phyloP scores from a whole-genome alignment of 1,140 invertebrate genomes.

The Lepeophtheirus salmonis region DNA sequence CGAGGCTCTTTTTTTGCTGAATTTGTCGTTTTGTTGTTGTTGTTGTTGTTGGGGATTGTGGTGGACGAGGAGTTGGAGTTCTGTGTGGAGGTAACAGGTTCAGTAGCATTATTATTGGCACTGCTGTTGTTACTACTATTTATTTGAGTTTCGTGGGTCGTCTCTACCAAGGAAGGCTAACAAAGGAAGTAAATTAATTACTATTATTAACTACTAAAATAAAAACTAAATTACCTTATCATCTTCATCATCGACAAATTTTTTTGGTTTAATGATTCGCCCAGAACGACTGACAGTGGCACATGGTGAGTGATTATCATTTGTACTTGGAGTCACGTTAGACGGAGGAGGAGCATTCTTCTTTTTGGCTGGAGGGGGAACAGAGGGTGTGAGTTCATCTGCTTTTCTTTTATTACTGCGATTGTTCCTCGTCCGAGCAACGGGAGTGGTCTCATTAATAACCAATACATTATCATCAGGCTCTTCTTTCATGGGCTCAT shows the following conservation, averaged over 20 bases:
- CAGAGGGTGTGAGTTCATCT: conserved; percentile 18
- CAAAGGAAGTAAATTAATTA: not conserved
- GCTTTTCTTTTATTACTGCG: conserved; percentile 19
- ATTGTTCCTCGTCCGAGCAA: not conserved
- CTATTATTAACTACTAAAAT: not conserved
- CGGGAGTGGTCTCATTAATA: not conserved
- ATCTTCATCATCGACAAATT: conserved; percentile 7
- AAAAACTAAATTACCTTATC: not conserved
- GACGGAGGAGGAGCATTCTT: not conserved
- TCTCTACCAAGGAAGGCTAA: not conserved
- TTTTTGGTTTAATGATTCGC: conserved; percentile 20
- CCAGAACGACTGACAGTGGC: conserved; percentile 21
- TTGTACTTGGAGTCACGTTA: not conserved
- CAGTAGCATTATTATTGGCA: not conserved
- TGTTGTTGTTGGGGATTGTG: too few relatives aligned
- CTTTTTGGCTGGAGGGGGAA: not conserved
- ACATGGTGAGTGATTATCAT: conserved; percentile 11
- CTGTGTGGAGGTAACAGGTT: not conserved
- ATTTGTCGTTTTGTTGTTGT: too few relatives aligned
- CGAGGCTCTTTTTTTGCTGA: not conserved
- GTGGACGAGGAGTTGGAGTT: not conserved
- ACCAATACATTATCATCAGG: not conserved
- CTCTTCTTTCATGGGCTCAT: not conserved
- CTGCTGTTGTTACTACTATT: not conserved
- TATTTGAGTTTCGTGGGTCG: too few relatives aligned